Evolutionary conservation across 1,140 invertebrate species (phyloP), one percentile per base, ranked within the genome.

Genomic region (Apis florea): DNA sequence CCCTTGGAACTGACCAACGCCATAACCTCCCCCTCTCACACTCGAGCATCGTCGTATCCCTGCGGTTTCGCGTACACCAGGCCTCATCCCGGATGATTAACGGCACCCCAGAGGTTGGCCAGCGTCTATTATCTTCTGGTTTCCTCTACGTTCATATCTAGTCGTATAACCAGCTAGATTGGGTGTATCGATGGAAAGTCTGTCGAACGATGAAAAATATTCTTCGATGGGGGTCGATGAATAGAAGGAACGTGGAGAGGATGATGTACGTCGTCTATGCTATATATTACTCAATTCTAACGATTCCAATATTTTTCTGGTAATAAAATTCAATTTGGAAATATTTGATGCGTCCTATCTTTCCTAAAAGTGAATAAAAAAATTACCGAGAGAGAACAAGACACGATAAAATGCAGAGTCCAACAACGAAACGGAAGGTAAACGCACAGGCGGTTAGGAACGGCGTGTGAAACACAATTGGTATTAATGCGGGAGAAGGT

Each of bases 1-100:
- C 88, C 89, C 90, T 86, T 84, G 80, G 58, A 85, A 81, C 88
- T 88, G 85, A 88, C 83, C 87, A 86, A 86, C 79, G 87, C 82
- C 87, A 86, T 85, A 89, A 81, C 81, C 89, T 85, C 86, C 76
- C 68, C 47, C 49, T 13, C 54, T 53, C 54, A 26, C 67, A 80
- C 83, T 80, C 85, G 66, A 83, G 49, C 73, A 79, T 72, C 72
- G 31, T 87, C 88, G 82, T 85, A 89, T 87, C 81, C 87, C 88
- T 87, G 90, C 69, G 89, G 87, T 89, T 86, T 88, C 88, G 79
- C 83, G 70, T 61, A 15, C 59, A 83, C 83, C 88, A 56, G 73
- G 70, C 79, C 85, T 88, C 88, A 90, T 88, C 83, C 88, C 78
- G 80, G 90, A 93, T 93, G 92, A 93, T 93, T 93, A 93, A 93